Percentiles rank a stretch among this genome's conserved stretches.
phyloP scores from a whole-genome alignment of 2,797 vertebrate species.

The Pampus argenteus region DNA sequence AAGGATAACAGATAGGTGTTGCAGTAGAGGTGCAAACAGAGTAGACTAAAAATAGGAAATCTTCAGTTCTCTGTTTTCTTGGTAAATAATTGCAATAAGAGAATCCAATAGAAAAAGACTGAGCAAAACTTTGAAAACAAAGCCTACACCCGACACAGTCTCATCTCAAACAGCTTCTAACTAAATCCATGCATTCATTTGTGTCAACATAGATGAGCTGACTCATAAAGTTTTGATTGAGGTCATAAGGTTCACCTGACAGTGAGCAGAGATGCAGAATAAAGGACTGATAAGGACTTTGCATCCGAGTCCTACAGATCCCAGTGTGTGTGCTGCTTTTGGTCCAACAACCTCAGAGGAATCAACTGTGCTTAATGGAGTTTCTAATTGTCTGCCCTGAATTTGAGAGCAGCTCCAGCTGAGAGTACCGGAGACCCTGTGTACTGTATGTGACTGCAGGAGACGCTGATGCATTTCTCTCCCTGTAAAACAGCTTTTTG shows the following conservation, averaged over 20 bases:
- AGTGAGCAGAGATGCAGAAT: slow-evolving; percentile 55
- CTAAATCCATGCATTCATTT: slow-evolving; percentile 13
- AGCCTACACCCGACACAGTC: neutral
- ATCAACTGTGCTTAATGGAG: slow-evolving; percentile 82
- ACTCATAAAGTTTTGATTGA: slow-evolving; percentile 66
- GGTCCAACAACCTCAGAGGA: slow-evolving; percentile 79
- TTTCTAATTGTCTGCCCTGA: slow-evolving; percentile 84
- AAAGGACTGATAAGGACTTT: slow-evolving; percentile 49
- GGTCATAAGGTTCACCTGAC: slow-evolving; percentile 63
- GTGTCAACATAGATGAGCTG: slow-evolving; percentile 54
- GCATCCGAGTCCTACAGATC: slow-evolving; percentile 63
- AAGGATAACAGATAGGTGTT: neutral
- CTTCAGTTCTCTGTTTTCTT: neutral
- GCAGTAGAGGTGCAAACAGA: too few species aligned
- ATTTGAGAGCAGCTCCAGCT: slow-evolving; percentile 65
- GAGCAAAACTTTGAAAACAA: slow-evolving; percentile 6
- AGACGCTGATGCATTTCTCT: slow-evolving; percentile 46
- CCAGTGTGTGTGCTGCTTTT: slow-evolving; percentile 77
- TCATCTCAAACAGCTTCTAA: slow-evolving; percentile 1
- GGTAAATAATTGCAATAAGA: neutral
- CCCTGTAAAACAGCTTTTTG: slow-evolving; percentile 19
- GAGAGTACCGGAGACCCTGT: slow-evolving; percentile 38
- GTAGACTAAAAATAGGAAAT: too few species aligned
- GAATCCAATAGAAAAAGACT: neutral
- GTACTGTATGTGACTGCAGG: slow-evolving; percentile 16